Percentiles rank a stretch among this genome's conserved stretches.
Conservation (phyloP, 2,797 vertebrate species). For the Champsocephalus esox region DNA sequence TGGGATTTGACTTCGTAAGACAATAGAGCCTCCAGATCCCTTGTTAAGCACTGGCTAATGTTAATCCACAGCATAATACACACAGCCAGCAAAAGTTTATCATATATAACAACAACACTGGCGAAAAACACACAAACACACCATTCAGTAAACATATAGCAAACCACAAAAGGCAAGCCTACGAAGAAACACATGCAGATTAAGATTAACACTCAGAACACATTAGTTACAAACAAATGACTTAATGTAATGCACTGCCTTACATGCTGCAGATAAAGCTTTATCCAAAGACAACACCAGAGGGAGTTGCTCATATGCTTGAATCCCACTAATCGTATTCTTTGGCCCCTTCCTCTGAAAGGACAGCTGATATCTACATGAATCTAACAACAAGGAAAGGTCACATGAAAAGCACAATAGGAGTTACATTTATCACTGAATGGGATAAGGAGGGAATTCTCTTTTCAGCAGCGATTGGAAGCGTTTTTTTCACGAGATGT, state of each 20-base stretch:
- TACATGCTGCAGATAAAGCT: constrained; percentile 58
- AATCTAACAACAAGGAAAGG: constrained; percentile 49
- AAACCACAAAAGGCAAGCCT: constrained; percentile 53
- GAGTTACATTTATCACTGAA: constrained; percentile 41
- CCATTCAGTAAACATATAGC: constrained; percentile 39
- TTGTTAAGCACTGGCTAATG: constrained; percentile 60
- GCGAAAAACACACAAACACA: constrained; percentile 7
- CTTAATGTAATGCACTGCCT: constrained; percentile 39
- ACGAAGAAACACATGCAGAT: constrained; percentile 31
- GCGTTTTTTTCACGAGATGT: constrained; percentile 25
- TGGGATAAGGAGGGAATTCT: constrained; percentile 27
- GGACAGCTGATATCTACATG: constrained; percentile 61
- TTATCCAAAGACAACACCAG: constrained; percentile 66
- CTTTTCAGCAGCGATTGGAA: constrained; percentile 34
- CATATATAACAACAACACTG: too few species aligned
- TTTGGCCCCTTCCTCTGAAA: constrained; percentile 52
- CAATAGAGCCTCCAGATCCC: constrained; percentile 56
- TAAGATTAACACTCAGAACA: constrained; percentile 36
- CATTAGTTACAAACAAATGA: constrained; percentile 48
- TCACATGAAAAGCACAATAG: constrained; percentile 55
- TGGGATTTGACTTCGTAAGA: constrained; percentile 47
- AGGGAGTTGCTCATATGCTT: constrained; percentile 61
- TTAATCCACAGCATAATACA: constrained; percentile 63
- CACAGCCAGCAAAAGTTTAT: constrained; percentile 23
- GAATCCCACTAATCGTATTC: constrained; percentile 62